These are phyloP conservation scores for Lasius platythorax DNA, from an alignment of 2,888 invertebrate species.

Conservation along the genomic window DNA sequence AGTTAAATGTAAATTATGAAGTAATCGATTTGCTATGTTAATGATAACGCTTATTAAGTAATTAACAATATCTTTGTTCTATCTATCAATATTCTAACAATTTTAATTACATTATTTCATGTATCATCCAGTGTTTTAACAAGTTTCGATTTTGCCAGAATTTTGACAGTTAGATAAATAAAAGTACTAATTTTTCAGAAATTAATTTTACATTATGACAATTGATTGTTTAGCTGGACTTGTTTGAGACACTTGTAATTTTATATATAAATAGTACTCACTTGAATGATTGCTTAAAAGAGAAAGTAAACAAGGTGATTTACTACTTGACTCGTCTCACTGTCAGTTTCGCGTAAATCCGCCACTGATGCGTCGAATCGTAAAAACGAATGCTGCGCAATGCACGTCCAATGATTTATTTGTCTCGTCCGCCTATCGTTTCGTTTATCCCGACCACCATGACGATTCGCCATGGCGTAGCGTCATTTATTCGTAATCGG, in stretches of 20 bases:
- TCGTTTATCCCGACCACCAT: slow-evolving; percentile 23
- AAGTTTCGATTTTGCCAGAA: background rate
- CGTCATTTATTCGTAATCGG: slow-evolving; percentile 54
- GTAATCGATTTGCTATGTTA: background rate
- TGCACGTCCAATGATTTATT: slow-evolving; percentile 46
- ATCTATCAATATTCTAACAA: background rate
- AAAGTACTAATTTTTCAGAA: background rate
- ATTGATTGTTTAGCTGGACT: background rate
- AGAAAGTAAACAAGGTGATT: slow-evolving; percentile 15
- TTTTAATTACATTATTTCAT: background rate
- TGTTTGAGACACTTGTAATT: background rate
- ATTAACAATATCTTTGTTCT: background rate
- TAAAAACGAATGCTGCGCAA: slow-evolving; percentile 36
- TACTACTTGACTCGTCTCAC: slow-evolving; percentile 30
- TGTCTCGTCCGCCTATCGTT: slow-evolving; percentile 47
- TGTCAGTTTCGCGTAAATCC: slow-evolving; percentile 6
- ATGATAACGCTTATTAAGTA: background rate
- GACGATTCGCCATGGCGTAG: background rate
- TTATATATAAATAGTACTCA: background rate
- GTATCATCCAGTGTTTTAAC: background rate
- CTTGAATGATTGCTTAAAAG: background rate
- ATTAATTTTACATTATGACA: background rate
- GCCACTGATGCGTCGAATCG: slow-evolving; percentile 29
- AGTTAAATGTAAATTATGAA: background rate
- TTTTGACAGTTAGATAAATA: background rate